Evolutionary conservation across 92 coral and sea anemone genomes (phyloP), one percentile per base, ranked within the genome.

Genomic region (Metridium senile): DNA sequence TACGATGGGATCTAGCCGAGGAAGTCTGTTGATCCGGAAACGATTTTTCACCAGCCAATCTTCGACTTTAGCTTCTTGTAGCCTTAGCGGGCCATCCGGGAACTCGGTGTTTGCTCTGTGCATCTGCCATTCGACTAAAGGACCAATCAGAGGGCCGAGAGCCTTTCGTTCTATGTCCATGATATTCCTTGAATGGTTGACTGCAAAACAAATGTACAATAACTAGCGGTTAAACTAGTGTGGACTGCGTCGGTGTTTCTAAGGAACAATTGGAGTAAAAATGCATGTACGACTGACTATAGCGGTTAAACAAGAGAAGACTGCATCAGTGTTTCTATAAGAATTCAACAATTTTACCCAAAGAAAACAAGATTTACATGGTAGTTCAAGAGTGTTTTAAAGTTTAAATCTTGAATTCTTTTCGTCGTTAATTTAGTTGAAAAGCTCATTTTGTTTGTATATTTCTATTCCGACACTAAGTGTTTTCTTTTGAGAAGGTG

Each of bases 1-100:
- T 43, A 90, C 71, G 11, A 86, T 29, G 11, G 98, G 94, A 53
- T 94, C 97, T 51, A 94, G 79, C 30, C 83, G 89, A 11, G 97
- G 98, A 33, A 94, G 81, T 63, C 54, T 81, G 11, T 82, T 66
- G 59, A 87, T 89, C 22, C 67, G 85, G 72, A 94, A 85, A 81
- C 78, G 79, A 66, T 94, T 89, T 66, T 80, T 92, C 30, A 89
- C 79, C 29, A 93, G 81, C 98, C 98, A 94, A 22, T 94, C 90
- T 39, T 80, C 68, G 65, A 94, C 98, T 53, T 74, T 74, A 9
- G 80, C 68, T 31, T 90, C 86, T 30, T 86, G 89, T 54, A 72
- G 69, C 80, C 90, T 65, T 82, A 86, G 70, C 77, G 90, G 58
- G 84, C 84, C 76, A 58, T 74, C 51, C 46, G 77, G 66, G 72